phyloP scores from a whole-genome alignment of 2,113 vertebrate genomes.

The Saccopteryx bilineata region DNA sequence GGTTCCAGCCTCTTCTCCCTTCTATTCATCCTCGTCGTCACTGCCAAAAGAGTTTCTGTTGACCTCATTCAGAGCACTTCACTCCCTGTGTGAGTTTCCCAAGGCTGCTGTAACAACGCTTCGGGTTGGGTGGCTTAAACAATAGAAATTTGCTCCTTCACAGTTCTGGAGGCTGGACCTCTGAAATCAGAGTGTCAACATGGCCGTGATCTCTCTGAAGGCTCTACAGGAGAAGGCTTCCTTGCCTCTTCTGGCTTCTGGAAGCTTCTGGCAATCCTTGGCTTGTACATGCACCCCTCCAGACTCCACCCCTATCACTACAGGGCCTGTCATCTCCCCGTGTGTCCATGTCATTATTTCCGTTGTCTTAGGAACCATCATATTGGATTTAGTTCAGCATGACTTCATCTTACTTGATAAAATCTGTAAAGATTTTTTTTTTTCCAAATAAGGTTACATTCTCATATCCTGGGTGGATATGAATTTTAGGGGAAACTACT shows the following conservation, averaged over 20 bases:
- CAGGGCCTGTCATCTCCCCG: no score
- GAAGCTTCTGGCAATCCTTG: background rate
- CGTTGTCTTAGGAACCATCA: background rate
- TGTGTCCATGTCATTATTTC: background rate
- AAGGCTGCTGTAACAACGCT: background rate
- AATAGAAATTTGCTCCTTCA: background rate
- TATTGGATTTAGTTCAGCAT: background rate
- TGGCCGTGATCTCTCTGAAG: fast-evolving
- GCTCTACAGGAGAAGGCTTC: background rate
- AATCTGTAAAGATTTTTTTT: background rate
- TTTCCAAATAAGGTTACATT: background rate
- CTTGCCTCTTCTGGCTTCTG: background rate
- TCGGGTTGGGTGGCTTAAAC: background rate
- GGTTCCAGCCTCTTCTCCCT: background rate
- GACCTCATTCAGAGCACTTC: background rate
- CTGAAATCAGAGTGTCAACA: no score
- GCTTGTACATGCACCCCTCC: background rate
- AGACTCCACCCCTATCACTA: background rate
- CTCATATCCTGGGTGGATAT: background rate
- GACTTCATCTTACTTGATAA: background rate
- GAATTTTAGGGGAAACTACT: background rate
- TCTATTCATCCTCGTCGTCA: background rate
- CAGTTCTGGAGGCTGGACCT: no score
- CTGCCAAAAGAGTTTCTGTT: background rate
- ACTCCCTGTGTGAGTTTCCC: background rate